Evolutionary conservation across 1,140 invertebrate genomes (phyloP).

Genomic region (Battus philenor): DNA sequence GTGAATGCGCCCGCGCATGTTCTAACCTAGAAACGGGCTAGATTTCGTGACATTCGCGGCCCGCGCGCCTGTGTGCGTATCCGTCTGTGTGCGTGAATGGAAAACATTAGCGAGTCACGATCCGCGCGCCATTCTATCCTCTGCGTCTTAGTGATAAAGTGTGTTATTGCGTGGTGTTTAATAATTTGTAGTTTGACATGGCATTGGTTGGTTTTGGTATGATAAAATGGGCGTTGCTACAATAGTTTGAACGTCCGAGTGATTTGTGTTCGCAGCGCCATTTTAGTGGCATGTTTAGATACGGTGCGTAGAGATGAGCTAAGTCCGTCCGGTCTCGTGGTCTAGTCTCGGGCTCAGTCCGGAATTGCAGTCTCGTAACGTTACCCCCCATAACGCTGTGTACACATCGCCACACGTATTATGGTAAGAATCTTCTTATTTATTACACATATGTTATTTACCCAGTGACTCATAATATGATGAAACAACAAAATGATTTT

Average conservation of each 20-base stretch:
- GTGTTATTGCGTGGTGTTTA: conserved; percentile 18
- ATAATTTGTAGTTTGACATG: conserved; percentile 44
- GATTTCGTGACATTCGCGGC: conserved; percentile 66
- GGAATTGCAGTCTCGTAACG: background rate
- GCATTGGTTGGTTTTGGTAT: conserved; percentile 68
- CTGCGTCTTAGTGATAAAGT: conserved; percentile 22
- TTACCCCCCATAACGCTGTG: background rate
- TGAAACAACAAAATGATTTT: too few species aligned
- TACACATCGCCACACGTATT: background rate
- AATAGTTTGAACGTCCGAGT: conserved; percentile 52
- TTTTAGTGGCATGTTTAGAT: conserved; percentile 17
- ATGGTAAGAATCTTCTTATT: conserved; percentile 7
- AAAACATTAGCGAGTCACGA: conserved; percentile 24
- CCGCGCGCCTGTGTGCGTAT: conserved; percentile 39
- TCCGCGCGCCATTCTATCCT: conserved; percentile 23
- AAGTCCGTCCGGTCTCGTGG: conserved; percentile 1
- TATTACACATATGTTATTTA: too few species aligned
- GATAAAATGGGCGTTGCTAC: conserved; percentile 63
- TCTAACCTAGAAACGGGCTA: conserved; percentile 69
- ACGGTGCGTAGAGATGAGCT: conserved; percentile 16
- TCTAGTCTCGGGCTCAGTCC: conserved; percentile 3
- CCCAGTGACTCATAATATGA: too few species aligned
- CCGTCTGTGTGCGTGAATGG: conserved; percentile 46
- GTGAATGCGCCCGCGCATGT: conserved; percentile 51
- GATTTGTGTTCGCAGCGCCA: conserved; percentile 39